These are phyloP conservation scores for Ptychodera flava DNA, from an alignment of 35 echinoderm and acorn worm species.

Conservation along the genomic window DNA sequence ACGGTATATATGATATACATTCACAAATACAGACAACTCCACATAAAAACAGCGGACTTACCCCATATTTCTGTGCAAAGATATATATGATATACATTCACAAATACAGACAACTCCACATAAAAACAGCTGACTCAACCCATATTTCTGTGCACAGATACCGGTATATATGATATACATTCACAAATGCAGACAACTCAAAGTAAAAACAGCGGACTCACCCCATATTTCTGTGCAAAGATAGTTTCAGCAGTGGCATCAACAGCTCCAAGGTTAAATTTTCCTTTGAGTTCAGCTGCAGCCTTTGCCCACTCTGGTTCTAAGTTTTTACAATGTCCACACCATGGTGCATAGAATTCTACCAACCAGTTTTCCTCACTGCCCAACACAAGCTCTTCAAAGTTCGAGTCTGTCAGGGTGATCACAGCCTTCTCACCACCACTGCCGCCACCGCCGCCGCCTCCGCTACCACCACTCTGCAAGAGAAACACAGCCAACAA, in stretches of 20 bases:
- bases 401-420: conserved; percentile 81
- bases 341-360: conserved; percentile 99
- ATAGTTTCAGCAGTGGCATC: conserved; percentile 83
- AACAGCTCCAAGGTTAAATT: conserved; percentile 79
- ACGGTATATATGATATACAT: no score
- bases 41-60: no score
- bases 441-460: conserved; percentile 11
- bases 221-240: conserved; percentile 44
- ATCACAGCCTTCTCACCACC: conserved; percentile 52
- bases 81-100: no score
- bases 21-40: no score
- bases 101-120: no score
- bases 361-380: conserved; percentile 81
- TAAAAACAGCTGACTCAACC: no score
- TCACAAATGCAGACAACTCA: no score
- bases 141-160: no score
- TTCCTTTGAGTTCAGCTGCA: conserved; percentile 76
- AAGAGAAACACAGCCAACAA: neutral
- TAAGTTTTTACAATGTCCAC: conserved; percentile 82
- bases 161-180: no score
- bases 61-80: no score
- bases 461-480: neutral
- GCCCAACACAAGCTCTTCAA: conserved; percentile 62
- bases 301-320: conserved; percentile 82
- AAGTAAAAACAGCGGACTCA: no score